These are phyloP conservation scores for Papilio polytes DNA, from an alignment of 1,140 invertebrate genomes.

Conservation along the genomic window DNA sequence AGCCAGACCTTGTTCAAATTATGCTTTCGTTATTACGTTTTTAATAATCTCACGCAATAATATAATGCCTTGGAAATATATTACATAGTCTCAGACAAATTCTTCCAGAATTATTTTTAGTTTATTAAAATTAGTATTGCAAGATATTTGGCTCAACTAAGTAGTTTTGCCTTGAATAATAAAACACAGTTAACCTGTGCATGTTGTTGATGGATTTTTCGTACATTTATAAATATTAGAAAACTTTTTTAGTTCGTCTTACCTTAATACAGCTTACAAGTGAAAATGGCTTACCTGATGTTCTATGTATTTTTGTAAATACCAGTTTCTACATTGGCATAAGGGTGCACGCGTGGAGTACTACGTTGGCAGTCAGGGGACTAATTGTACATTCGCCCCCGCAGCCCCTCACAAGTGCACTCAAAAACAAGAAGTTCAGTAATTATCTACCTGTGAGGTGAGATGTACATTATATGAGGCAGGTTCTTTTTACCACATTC, in stretches of 20 bases:
- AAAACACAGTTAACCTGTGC: background rate
- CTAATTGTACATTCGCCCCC: conserved; percentile 32
- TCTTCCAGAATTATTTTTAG: background rate
- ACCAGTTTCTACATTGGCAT: conserved; percentile 8
- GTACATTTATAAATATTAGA: background rate
- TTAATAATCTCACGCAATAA: conserved; percentile 22
- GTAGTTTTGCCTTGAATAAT: too few relatives aligned
- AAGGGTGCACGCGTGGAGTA: conserved; percentile 12
- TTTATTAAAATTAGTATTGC: background rate
- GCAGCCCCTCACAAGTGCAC: conserved; percentile 27
- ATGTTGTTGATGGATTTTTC: background rate
- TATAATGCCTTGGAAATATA: conserved; percentile 12
- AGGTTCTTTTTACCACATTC: background rate
- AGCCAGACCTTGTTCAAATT: conserved; percentile 48
- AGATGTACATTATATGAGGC: background rate
- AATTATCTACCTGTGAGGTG: conserved; percentile 31
- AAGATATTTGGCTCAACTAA: background rate
- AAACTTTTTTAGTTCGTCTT: background rate
- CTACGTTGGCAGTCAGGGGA: background rate
- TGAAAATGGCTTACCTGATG: background rate
- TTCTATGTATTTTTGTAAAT: conserved; percentile 20
- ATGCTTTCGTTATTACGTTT: conserved; percentile 47
- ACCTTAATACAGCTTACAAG: background rate
- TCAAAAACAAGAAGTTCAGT: conserved; percentile 31
- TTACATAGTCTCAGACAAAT: conserved; percentile 13